Conservation (phyloP, 2,888 invertebrate genomes). For the Ichneumoninae sp. region DNA sequence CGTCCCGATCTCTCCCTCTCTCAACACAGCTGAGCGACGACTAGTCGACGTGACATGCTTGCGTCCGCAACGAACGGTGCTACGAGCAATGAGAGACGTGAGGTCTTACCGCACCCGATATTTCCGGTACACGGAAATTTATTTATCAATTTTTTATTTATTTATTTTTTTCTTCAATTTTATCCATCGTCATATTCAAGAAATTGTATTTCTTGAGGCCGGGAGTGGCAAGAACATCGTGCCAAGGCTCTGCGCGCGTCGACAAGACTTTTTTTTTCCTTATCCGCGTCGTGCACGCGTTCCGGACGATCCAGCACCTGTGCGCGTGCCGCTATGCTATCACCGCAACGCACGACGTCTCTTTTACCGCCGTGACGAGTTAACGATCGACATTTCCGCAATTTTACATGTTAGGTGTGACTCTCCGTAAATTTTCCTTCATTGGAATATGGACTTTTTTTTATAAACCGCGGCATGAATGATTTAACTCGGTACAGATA, state of each 20-base stretch:
- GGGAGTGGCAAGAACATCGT: conserved; percentile 15
- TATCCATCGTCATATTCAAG: conserved; percentile 14
- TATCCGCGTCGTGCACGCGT: conserved; percentile 50
- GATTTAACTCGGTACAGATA: neutral
- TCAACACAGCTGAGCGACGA: conserved; percentile 42
- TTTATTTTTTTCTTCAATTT: conserved; percentile 27
- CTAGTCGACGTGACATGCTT: conserved; percentile 56
- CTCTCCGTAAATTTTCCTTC: neutral
- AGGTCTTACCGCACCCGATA: conserved; percentile 37
- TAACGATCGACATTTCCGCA: conserved; percentile 55
- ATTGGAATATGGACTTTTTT: too few relatives aligned
- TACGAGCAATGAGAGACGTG: conserved; percentile 29
- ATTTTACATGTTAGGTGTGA: conserved; percentile 7
- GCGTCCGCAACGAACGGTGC: conserved; percentile 38
- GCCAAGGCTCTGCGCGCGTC: conserved; percentile 19
- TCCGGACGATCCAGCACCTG: conserved; percentile 38
- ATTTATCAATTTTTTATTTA: conserved; percentile 22
- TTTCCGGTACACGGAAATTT: conserved; percentile 51
- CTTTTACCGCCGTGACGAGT: conserved; percentile 29
- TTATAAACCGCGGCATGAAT: neutral
- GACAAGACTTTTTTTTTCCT: conserved; percentile 37
- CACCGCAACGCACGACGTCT: conserved; percentile 20
- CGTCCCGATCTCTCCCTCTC: neutral
- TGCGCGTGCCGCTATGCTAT: conserved; percentile 61
- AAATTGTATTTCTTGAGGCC: neutral